Percentiles rank a stretch among this genome's conserved stretches.
These are phyloP conservation scores for Microtus ochrogaster DNA, from an alignment of 2,113 vertebrate genomes.

Conservation along the genomic window DNA sequence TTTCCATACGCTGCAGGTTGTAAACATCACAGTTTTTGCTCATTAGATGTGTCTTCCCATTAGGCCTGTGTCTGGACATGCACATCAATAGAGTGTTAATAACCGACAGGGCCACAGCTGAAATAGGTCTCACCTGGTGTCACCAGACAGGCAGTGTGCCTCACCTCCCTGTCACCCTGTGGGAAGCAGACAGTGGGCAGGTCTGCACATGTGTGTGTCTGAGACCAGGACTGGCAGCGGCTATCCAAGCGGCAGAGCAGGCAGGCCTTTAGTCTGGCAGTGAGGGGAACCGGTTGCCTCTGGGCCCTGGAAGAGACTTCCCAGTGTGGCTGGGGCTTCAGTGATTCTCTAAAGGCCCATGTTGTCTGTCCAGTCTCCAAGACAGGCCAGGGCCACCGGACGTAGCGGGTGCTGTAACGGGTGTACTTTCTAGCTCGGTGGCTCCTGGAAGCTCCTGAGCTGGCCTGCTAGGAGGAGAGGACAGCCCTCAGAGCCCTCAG, in stretches of 20 bases:
- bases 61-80: conserved; percentile 47
- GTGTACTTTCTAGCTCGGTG: background rate
- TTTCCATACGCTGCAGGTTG: background rate
- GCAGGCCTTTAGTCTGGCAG: background rate
- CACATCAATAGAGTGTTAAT: conserved; percentile 43
- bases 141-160: background rate
- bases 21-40: background rate
- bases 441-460: background rate
- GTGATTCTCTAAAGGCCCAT: background rate
- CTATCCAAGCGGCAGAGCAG: background rate
- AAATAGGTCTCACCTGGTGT: background rate
- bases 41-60: background rate
- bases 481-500: background rate
- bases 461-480: background rate
- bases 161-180: background rate
- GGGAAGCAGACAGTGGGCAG: conserved; percentile 45
- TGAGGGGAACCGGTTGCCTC: background rate
- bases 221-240: rapidly evolving
- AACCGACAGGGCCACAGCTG: background rate
- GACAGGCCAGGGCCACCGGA: background rate
- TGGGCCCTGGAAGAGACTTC: background rate
- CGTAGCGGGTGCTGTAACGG: rapidly evolving
- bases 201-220: background rate
- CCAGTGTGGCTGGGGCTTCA: rapidly evolving
- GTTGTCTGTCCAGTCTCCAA: background rate